These are phyloP conservation scores for Boleophthalmus pectinirostris DNA, from an alignment of 2,113 vertebrate species.

Conservation along the genomic window DNA sequence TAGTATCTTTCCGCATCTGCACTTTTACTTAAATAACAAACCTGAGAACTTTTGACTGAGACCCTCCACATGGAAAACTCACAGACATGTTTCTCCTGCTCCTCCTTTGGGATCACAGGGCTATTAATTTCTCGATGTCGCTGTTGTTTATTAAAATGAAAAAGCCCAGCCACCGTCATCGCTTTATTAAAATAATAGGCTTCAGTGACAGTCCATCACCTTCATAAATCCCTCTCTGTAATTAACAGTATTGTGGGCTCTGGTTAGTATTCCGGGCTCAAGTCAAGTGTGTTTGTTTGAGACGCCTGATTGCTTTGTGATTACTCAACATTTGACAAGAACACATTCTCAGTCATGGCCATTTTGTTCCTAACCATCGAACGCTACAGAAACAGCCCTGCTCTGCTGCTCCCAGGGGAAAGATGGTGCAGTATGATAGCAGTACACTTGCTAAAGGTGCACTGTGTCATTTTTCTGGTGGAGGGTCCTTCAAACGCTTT, in stretches of 20 bases:
- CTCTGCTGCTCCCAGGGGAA: constrained; percentile 66
- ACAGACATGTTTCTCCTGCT: neutral
- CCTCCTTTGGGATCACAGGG: neutral
- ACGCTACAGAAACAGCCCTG: constrained; percentile 68
- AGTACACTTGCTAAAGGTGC: constrained; percentile 50
- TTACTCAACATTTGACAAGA: constrained; percentile 71
- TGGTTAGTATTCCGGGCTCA: constrained; percentile 34
- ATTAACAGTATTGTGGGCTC: constrained; percentile 42
- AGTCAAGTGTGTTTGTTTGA: constrained; percentile 68
- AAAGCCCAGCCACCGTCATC: neutral
- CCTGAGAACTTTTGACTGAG: too few species aligned
- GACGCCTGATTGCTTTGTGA: constrained; percentile 66
- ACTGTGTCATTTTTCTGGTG: too few species aligned
- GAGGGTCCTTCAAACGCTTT: too few species aligned
- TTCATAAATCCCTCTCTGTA: constrained; percentile 58
- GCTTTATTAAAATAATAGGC: constrained; percentile 3
- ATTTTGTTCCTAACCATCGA: constrained; percentile 61
- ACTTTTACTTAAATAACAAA: neutral
- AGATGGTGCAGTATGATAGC: constrained; percentile 62
- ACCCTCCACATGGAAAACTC: neutral
- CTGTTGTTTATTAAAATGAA: neutral
- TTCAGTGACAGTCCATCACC: constrained; percentile 46
- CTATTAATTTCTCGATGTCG: neutral
- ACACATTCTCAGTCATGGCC: constrained; percentile 72
- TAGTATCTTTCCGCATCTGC: too few species aligned